Evolutionary conservation across 2,113 vertebrate genomes (phyloP).

Genomic region (Acanthisitta chloris): DNA sequence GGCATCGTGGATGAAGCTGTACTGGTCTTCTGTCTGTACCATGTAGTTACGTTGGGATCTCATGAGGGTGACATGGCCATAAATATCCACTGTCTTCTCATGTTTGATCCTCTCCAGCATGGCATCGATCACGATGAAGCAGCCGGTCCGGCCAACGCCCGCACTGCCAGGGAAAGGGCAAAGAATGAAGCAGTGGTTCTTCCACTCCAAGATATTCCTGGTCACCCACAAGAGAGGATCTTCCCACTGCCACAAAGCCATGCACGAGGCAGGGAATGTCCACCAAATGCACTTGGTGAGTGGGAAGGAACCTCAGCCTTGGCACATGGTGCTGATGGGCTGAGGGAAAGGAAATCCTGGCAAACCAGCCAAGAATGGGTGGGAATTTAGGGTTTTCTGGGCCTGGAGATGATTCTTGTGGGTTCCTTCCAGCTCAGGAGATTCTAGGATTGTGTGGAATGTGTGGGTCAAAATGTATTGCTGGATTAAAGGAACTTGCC

Average conservation of each 20-base stretch:
- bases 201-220: background rate
- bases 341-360: background rate
- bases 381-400: background rate
- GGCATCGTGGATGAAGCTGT: constrained; percentile 98
- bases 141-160: constrained; percentile 92
- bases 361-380: background rate
- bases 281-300: too few species aligned
- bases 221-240: accelerated
- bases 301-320: background rate
- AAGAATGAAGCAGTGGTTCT: accelerated
- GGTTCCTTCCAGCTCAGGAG: background rate
- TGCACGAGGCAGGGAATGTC: background rate
- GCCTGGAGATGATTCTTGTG: background rate
- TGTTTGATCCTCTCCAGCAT: constrained; percentile 97
- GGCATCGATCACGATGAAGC: constrained; percentile 97
- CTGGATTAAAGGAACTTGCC: background rate
- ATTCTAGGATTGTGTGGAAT: too few species aligned
- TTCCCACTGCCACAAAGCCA: background rate
- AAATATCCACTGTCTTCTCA: constrained; percentile 97
- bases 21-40: constrained; percentile 99
- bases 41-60: constrained; percentile 97
- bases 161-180: constrained; percentile 70
- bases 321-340: background rate
- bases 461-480: background rate
- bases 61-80: constrained; percentile 97